These are phyloP conservation scores for Petrolisthes manimaculis DNA, from an alignment of 2,888 invertebrate genomes.

Conservation along the genomic window DNA sequence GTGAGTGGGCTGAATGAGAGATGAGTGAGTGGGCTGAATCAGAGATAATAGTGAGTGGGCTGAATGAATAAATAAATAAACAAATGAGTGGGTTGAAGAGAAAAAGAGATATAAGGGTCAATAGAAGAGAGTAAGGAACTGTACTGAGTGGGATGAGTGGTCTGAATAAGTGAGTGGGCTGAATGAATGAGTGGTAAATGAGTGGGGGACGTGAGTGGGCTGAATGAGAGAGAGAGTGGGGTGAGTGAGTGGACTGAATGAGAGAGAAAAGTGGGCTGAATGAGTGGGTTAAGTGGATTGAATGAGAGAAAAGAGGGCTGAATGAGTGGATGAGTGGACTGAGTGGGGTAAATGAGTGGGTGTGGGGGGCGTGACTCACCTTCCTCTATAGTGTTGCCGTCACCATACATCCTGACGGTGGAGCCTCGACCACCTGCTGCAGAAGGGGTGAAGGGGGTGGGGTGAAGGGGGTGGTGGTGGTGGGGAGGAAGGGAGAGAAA, in stretches of 20 bases:
- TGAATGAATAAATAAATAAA: no score
- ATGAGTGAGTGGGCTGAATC: no score
- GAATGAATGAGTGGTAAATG: not conserved
- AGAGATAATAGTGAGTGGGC: no score
- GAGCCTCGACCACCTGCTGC: conserved; percentile 38
- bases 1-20: no score
- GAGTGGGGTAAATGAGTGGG: not conserved
- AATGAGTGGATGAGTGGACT: not conserved
- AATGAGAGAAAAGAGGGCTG: no score
- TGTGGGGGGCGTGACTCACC: conserved; percentile 20
- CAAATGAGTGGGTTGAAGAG: no score
- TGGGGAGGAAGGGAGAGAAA: not conserved
- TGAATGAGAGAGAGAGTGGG: no score
- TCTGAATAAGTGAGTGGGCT: no score
- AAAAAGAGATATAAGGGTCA: no score
- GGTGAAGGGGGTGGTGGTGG: not conserved
- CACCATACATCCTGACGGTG: conserved; percentile 46
- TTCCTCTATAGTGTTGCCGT: conserved; percentile 50
- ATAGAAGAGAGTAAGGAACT: no score
- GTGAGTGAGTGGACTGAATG: no score
- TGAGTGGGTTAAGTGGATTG: not conserved
- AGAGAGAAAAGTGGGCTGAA: not conserved
- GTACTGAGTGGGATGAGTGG: no score
- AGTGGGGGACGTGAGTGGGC: not conserved
- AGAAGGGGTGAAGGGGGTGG: not conserved